Percentiles rank a stretch among this genome's conserved stretches.
These are phyloP conservation scores for Philhelius pedissequus DNA, from an alignment of 2,888 invertebrate genomes.

Conservation along the genomic window DNA sequence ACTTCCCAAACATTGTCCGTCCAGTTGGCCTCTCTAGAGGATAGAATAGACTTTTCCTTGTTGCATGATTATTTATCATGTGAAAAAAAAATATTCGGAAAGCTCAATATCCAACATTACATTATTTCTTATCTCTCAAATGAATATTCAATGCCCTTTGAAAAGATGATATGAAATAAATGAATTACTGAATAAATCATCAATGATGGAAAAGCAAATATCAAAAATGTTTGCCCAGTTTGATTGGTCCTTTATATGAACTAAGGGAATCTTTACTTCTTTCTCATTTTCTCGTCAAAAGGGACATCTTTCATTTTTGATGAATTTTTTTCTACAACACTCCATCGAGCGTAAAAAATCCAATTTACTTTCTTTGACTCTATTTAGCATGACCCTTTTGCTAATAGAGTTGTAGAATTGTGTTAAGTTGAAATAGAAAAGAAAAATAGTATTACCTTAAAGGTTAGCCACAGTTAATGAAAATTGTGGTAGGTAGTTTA, in stretches of 20 bases:
- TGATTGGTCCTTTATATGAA: background rate
- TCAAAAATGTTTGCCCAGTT: background rate
- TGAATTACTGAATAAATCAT: too few species aligned
- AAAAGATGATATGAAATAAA: too few species aligned
- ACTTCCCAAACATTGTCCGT: too few species aligned
- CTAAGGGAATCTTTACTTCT: background rate
- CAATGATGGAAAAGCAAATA: too few species aligned
- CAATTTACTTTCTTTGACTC: conserved; percentile 48
- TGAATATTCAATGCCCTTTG: too few species aligned
- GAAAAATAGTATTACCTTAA: background rate
- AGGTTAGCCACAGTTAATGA: conserved; percentile 20
- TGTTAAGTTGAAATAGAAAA: background rate
- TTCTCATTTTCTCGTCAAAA: too few species aligned
- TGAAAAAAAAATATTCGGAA: too few species aligned
- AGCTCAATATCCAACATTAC: too few species aligned
- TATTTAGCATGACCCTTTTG: background rate
- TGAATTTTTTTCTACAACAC: conserved; percentile 22
- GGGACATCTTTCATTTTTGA: background rate
- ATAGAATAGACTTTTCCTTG: too few species aligned
- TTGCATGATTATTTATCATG: too few species aligned
- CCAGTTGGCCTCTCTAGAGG: too few species aligned
- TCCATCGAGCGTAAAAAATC: conserved; percentile 64
- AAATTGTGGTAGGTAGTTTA: conserved; percentile 1
- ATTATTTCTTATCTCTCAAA: too few species aligned
- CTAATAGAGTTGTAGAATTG: background rate